phyloP scores from a whole-genome alignment of 2,113 vertebrate species.

The Pollimyrus isidori region DNA sequence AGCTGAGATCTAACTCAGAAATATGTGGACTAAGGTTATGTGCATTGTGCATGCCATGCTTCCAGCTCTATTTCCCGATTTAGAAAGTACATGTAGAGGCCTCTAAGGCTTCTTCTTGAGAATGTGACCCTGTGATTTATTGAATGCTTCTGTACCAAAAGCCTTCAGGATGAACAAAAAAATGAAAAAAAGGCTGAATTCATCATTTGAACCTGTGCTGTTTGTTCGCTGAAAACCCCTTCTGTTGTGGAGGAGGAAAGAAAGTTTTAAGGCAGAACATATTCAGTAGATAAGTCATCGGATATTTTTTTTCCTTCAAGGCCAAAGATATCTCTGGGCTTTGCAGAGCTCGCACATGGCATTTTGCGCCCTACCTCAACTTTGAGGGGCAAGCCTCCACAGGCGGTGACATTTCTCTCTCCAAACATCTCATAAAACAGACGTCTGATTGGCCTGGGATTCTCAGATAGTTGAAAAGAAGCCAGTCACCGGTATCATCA shows the following conservation, averaged over 20 bases:
- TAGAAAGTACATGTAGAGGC: conserved; percentile 7
- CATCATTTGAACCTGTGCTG: conserved; percentile 1
- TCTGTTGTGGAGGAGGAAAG: conserved; percentile 5
- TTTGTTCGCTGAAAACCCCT: conserved; percentile 8
- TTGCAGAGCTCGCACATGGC: background rate
- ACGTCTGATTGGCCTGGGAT: background rate
- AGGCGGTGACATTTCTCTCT: background rate
- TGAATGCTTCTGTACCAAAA: background rate
- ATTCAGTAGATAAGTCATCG: conserved; percentile 8
- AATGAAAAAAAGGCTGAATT: background rate
- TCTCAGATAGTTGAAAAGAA: background rate
- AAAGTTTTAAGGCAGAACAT: background rate
- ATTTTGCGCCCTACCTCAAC: background rate
- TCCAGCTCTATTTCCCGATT: background rate
- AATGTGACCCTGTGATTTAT: conserved; percentile 21
- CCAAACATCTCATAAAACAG: background rate
- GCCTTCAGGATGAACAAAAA: conserved; percentile 21
- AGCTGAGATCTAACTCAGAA: background rate
- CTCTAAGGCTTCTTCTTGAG: background rate
- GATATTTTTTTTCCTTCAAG: background rate
- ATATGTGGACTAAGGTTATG: background rate
- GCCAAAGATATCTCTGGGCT: conserved; percentile 16
- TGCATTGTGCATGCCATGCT: background rate
- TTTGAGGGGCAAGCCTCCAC: background rate
- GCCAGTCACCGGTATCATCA: background rate